phyloP scores from a whole-genome alignment of 1,140 invertebrate species.

The Drosophila busckii region DNA sequence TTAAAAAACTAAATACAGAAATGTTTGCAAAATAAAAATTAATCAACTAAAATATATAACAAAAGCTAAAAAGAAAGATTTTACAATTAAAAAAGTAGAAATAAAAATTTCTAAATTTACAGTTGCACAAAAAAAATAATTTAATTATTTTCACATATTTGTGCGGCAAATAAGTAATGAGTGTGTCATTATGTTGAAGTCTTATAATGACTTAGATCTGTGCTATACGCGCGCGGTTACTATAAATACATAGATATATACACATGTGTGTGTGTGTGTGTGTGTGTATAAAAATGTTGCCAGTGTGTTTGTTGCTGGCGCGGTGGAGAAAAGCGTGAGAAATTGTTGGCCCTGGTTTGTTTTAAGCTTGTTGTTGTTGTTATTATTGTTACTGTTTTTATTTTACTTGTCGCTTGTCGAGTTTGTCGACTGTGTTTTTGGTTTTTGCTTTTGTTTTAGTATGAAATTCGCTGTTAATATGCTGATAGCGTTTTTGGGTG shows the following conservation, averaged over 20 bases:
- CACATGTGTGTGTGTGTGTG: constrained; percentile 15
- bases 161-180: no score
- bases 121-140: no score
- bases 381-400: constrained; percentile 21
- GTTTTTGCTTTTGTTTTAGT: constrained; percentile 47
- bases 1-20: no score
- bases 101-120: no score
- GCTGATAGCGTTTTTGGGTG: constrained; percentile 62
- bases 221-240: no score
- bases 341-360: constrained; percentile 71
- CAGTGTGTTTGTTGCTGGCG: constrained; percentile 24
- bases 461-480: constrained; percentile 52
- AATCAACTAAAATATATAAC: no score
- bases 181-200: no score
- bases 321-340: constrained; percentile 67
- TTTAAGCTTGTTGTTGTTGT: constrained; percentile 35
- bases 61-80: no score
- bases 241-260: neutral
- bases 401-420: constrained; percentile 43
- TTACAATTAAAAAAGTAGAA: no score
- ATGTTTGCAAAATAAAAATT: no score
- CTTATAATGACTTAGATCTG: no score
- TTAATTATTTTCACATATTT: no score
- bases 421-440: constrained; percentile 49
- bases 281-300: constrained; percentile 10